Conservation (phyloP, 2,888 invertebrate genomes). For the Leucozona laternaria region DNA sequence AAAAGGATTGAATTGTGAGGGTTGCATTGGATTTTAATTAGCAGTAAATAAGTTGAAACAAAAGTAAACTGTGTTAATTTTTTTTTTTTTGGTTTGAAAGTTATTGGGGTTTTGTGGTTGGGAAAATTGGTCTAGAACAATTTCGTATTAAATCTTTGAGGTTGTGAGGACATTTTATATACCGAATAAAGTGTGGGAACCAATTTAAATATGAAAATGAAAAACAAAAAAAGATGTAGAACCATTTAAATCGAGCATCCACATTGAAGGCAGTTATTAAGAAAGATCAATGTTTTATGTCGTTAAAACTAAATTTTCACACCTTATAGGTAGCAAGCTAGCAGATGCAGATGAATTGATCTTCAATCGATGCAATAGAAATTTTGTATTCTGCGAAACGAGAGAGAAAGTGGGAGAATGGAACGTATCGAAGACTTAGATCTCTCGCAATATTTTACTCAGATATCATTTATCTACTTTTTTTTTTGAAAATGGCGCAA, state of each 20-base stretch:
- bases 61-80: background rate
- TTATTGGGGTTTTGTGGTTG: constrained; percentile 58
- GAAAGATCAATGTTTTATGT: no score
- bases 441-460: no score
- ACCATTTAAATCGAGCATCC: background rate
- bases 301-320: no score
- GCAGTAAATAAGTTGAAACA: constrained; percentile 72
- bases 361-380: no score
- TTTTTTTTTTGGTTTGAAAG: constrained; percentile 28
- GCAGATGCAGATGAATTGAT: no score
- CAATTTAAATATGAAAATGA: background rate
- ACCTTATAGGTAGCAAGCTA: no score
- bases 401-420: no score
- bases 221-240: background rate
- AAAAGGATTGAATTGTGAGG: constrained; percentile 63
- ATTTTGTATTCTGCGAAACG: no score
- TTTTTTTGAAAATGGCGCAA: no score
- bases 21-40: constrained; percentile 71
- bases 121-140: constrained; percentile 51
- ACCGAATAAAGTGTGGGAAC: constrained; percentile 46
- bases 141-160: constrained; percentile 30
- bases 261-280: background rate
- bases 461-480: no score
- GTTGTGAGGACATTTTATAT: constrained; percentile 27
- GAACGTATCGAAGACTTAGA: no score